Base-by-base conservation (phyloP, 30 jellyfish, hydroid and myxozoan genomes). In the Sanderia malayensis region DNA sequence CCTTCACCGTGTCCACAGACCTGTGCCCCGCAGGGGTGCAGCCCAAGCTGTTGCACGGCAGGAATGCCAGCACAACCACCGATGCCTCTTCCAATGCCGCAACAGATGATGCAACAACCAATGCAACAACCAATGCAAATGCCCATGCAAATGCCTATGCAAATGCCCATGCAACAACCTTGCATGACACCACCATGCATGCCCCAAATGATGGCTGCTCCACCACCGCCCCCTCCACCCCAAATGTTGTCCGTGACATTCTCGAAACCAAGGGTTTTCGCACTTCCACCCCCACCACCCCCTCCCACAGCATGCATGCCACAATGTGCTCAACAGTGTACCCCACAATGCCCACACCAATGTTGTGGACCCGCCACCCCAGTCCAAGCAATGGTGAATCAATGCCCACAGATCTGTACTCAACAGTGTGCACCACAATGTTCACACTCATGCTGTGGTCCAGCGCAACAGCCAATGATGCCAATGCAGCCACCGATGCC, bases 341-440 rank as follows among this genome's bases (percentile, higher is more conserved):
- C 92, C 20, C 92, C 92, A 17, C 92, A 68, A 57, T 80, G 92
- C 49, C 84, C 92, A 4, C 84, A 68, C 27, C 44, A 79, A 25
- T 80, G 84, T 27, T 80, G 92, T 27, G 92, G 84, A 21, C 92
- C 92, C 0, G 84, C 92, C 30, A 44, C 84, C 10, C 92, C 92
- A 31, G 84, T 57, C 57, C 92, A 68, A 47, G 79, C 75, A 59
- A 58, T 70, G 78, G 71, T 67, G 41, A 68, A 80, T 27, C 92
- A 80, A 41, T 80, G 92, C 57, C 92, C 92, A 19, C 92, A 44
- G 20, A 29, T 80, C 62, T 80, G 92, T n/a, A 44, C 84, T 63
- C 92, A 80, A 71, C 92, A 80, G 23, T 80, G 92, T 58, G 92
- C 92, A 13, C 84, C 92, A 22, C 84, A 68, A 73, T 80, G 92